A percentile compares a stretch with the other conserved stretches of the same genome.
Conservation (phyloP, 2,113 vertebrate species). For the Pseudois nayaur region DNA sequence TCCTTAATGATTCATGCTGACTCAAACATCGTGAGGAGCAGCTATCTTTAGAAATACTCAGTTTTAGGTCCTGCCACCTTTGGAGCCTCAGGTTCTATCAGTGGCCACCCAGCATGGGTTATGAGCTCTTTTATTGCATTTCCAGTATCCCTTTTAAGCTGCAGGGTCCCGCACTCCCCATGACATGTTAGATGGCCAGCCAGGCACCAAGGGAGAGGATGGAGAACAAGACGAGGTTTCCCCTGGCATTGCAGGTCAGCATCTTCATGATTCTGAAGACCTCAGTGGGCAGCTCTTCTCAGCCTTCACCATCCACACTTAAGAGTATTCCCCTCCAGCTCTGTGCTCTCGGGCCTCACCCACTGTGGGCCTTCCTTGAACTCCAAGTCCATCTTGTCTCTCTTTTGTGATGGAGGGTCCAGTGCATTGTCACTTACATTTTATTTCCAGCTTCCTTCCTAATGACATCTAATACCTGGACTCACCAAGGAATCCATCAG, state of each 20-base stretch:
- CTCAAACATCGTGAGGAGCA: not conserved
- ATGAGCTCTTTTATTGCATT: not conserved
- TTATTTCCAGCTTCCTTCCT: not conserved
- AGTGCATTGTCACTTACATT: not conserved
- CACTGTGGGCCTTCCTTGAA: accelerated
- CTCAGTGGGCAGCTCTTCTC: not conserved
- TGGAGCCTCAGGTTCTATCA: not conserved
- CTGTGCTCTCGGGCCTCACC: not conserved
- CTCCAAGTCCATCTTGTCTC: not conserved
- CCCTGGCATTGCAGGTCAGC: not conserved
- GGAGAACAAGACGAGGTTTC: not conserved
- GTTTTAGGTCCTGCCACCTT: not conserved
- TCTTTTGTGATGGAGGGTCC: not conserved
- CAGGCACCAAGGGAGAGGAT: not conserved
- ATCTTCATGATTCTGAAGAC: not conserved
- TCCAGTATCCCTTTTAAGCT: not conserved
- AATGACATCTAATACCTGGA: not conserved
- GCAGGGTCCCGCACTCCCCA: not conserved
- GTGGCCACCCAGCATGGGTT: too few species aligned
- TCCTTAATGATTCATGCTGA: not conserved
- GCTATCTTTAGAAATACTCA: not conserved
- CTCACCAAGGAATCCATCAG: not conserved
- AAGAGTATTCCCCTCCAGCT: not conserved
- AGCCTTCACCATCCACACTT: not conserved
- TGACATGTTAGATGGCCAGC: not conserved